Base-by-base conservation (phyloP, 1,140 invertebrate species). In the Phenacoccus solenopsis region DNA sequence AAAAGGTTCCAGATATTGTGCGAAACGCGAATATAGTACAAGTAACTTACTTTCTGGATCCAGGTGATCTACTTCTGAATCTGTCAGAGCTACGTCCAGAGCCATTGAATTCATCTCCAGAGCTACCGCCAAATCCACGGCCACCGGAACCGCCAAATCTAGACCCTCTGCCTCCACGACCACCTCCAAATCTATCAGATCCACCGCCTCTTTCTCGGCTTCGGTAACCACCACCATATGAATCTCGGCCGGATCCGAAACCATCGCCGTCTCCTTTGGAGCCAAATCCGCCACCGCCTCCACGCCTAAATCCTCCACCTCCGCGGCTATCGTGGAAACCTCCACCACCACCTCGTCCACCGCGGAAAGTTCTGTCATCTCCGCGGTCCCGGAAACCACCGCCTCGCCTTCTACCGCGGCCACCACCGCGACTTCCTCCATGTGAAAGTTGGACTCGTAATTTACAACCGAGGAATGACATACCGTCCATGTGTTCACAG, bases 401-500 rank as follows among this genome's bases (percentile, higher is more conserved):
- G 68, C 82, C 79, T 72, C 83, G 77, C 64, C 83, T 80, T 28
- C 82, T 79, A 67, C 82, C 79, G 69, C 82, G 77, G 72, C 80
- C 79, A 28, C 83, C 78, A 20, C 82, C 80, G 12, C 86, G 81
- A 69, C 84, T 81, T 70, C 87, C 84, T 70, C 88, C 89, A 72
- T 89, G 84, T 30, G 88, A 90, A 73, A 93, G 87, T 81, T 93
- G 90, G 69, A 93, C 90, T 75, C 89, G 83, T 69, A 92, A 81
- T 75, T 90, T 90, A 71, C 87, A 87, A 72, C 90, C 90, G 80
- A 90, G 80, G 73, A 91, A 83, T 75, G 89, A 89, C 72, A 87
- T 86, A 71, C 94, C 94, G 81, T 98, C 96, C 76, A 98, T 84
- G 74, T 86, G 90, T 79, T 89, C 89, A 78, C 93, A 94, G 32